Evolutionary conservation across 2,113 vertebrate genomes (phyloP), one percentile per base, ranked within the genome.

Genomic region (Gymnarchus niloticus): DNA sequence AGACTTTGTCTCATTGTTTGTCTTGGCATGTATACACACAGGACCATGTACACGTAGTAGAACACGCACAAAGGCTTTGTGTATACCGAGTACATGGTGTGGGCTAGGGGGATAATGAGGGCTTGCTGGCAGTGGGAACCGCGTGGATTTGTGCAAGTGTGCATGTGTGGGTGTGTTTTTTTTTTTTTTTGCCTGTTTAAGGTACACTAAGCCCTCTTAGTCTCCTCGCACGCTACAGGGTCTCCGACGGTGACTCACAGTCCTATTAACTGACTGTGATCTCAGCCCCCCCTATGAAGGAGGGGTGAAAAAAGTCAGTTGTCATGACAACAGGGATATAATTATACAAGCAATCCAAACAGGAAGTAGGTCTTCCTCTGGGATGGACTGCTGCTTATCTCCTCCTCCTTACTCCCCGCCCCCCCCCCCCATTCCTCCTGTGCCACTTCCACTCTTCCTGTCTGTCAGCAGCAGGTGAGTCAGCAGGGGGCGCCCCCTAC

Each of bases 281-380:
- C 85, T 86, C 76, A 86, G 76, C 77, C 61, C 21, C 8, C 44
- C 6, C 23, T 52, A 28, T 52, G 41, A 59, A n/a, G 57, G 44
- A 83, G 78, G 33, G 19, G 77, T 33, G 59, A 81, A 81, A 76
- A 56, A 86, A 81, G 33, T 83, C 49, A 19, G 83, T 85, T 87
- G 84, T 83, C 77, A 87, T 85, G 80, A 78, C 65, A 87, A 52
- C 80, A 25, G 80, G 59, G 80, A 82, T 86, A 46, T 86, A 86
- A 86, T 86, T 83, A 83, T 86, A 86, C 57, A 86, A 82, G 84
- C 84, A 87, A 83, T 87, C 59, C 83, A 83, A 87, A 87, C 80
- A 83, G 87, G 87, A 87, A 87, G 85, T 83, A 10, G 48, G 59
- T 86, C 78, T 82, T 82, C 80, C 77, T 85, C 33, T 28, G 19